Evolutionary conservation across 2,888 invertebrate species (phyloP), one percentile per base, ranked within the genome.

Genomic region (Pseudococcus viburni): DNA sequence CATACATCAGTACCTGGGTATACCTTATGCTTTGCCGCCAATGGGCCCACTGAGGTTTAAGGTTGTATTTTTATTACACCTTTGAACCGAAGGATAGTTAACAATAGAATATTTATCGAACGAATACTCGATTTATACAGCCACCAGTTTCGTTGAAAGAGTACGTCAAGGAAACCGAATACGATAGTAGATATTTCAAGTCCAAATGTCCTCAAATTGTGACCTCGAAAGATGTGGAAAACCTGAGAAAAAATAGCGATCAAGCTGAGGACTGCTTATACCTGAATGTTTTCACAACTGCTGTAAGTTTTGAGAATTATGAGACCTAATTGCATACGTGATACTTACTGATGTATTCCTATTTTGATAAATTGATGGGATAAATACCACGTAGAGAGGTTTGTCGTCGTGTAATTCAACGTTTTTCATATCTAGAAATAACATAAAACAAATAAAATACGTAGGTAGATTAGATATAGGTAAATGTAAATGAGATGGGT

Each of bases 201-300:
- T 89, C 90, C 26, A 89, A 89, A 64, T 91, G 91, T 88, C 91
- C 91, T 8, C 90, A 90, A 86, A 89, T 90, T 2, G 89, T 89
- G 19, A 90, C 88, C 26, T 89, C 88, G 12, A 89, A 89, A 22
- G 90, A 90, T 51, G 80, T 89, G 42, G 59, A 84, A 0, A 89
- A 90, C 22, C 85, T 90, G 19, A 89, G 89, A 59, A 88, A 84
- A 46, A 48, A 85, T 26, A 68, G 85, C 1, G 89, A 90, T 64
- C 64, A 80, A n/a, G 85, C 90, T 64, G 92, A 92, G 90, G 91
- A 92, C 88, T 92, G 92, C 89, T 91, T 92, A 3, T 90, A 92
- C 39, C 90, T 92, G 6, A 92, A 91, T 89, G 90, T 92, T 6
- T 92, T 91, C 83, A 91, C 91, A 0, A 92, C 92, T 5, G 90